Evolutionary conservation across 2,113 vertebrate species (phyloP), one percentile per base, ranked within the genome.

Genomic region (Psilopogon haemacephalus): DNA sequence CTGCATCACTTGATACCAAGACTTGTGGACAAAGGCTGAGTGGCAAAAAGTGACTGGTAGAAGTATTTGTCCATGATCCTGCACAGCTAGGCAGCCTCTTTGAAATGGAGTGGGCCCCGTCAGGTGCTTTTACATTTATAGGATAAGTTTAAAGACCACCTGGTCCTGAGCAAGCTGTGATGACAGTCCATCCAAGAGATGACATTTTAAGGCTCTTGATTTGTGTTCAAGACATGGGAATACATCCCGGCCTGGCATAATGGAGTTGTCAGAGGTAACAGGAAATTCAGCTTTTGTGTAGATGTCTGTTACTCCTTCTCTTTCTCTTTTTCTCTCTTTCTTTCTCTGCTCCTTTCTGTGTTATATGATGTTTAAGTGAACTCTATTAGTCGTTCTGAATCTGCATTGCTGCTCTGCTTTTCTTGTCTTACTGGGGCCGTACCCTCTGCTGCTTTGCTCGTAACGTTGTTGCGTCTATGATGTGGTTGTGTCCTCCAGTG

Each of bases 401-500:
- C 93, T 38, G 27, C 48, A 15, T 82, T 92, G 74, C 80, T 91
- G 96, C 40, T 14, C 93, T 95, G 90, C 91, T 96, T 89, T 87
- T 93, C 94, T 80, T 67, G 69, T 96, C 87, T 88, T 52, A 88
- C 90, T 68, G 50, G 0, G 33, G 28, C 90, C 42, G 76, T 92
- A 80, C 42, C 64, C 13, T 69, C 95, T 62, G 71, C 92, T 76
- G 93, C 97, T 96, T 85, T 97, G 90, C 94, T 96, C 95, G 71
- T 98, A 98, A 98, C 96, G 28, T 95, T 97, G 95, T 97, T 96
- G 96, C 92, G 98, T 98, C 95, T 98, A 54, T 97, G 94, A 83
- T 98, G 96, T 98, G 97, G 97, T 98, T 98, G 97, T 97, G 97
- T 95, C 95, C 97, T 95, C 96, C 95, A 99, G 99, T 98, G 88